Conservation (phyloP, 2,888 invertebrate genomes). For the Reticulitermes lucifugus region DNA sequence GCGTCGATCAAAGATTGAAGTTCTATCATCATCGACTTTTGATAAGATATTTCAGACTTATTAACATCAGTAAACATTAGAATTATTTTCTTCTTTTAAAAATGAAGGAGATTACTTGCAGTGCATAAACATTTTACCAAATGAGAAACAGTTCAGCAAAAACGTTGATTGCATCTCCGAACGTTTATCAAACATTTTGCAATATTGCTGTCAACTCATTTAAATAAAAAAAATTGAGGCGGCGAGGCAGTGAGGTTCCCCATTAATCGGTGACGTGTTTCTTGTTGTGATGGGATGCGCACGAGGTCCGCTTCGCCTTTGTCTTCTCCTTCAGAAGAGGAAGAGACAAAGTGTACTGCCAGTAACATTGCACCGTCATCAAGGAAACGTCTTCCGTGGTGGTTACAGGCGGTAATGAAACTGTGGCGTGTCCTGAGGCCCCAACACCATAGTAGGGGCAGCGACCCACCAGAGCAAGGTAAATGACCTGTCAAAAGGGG, state of each 20-base stretch:
- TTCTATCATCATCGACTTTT: too few species aligned
- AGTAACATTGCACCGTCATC: not conserved
- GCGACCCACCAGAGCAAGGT: not conserved
- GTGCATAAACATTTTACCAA: too few species aligned
- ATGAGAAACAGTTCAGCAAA: too few species aligned
- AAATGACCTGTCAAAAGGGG: not conserved
- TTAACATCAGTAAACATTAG: too few species aligned
- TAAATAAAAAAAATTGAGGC: too few species aligned
- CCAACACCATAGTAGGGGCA: not conserved
- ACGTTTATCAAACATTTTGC: too few species aligned
- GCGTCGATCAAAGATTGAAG: too few species aligned
- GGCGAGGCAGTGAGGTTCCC: not conserved
- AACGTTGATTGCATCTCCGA: too few species aligned
- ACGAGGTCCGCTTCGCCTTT: not conserved
- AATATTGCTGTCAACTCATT: too few species aligned
- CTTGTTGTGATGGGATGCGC: constrained; percentile 34
- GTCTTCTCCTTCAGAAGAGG: not conserved
- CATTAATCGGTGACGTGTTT: not conserved
- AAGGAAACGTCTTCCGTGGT: constrained; percentile 18
- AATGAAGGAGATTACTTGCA: too few species aligned
- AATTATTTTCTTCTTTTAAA: too few species aligned
- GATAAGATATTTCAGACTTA: too few species aligned
- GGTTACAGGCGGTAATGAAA: constrained; percentile 32
- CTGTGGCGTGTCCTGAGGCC: constrained; percentile 29
- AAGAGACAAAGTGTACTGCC: not conserved